Conservation (phyloP, 2,888 invertebrate genomes). For the Argyra leucocephala region DNA sequence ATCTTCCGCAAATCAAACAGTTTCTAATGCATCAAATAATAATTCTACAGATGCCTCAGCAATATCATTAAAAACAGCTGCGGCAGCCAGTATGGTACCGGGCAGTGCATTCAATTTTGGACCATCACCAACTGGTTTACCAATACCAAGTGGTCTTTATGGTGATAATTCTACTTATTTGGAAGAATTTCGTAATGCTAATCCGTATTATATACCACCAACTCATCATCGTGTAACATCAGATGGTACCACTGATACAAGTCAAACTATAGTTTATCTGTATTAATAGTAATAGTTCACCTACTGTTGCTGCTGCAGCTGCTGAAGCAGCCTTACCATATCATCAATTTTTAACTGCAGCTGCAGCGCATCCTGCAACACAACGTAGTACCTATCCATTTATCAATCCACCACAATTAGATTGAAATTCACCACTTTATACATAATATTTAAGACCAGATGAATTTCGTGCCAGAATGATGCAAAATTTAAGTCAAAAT, state of each 20-base stretch:
- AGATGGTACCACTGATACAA: conserved; percentile 16
- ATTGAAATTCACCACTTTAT: conserved; percentile 58
- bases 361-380: conserved; percentile 45
- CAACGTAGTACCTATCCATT: conserved; percentile 53
- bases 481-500: conserved; percentile 41
- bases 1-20: conserved; percentile 35
- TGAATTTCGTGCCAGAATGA: conserved; percentile 53
- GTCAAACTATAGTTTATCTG: conserved; percentile 14
- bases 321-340: conserved; percentile 45
- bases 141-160: conserved; percentile 40
- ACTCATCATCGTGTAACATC: conserved; percentile 29
- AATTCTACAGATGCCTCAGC: conserved; percentile 37
- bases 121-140: conserved; percentile 53
- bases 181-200: conserved; percentile 55
- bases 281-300: conserved; percentile 39
- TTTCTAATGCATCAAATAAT: not conserved
- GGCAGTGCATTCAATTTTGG: conserved; percentile 80
- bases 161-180: conserved; percentile 50
- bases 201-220: conserved; percentile 51
- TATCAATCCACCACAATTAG: conserved; percentile 49
- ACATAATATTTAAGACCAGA: conserved; percentile 62
- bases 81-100: conserved; percentile 56
- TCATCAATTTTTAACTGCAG: conserved; percentile 53
- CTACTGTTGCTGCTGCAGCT: conserved; percentile 46
- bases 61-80: conserved; percentile 53